Conservation (phyloP, 2,113 vertebrate species). For the Crotalus viridis region DNA sequence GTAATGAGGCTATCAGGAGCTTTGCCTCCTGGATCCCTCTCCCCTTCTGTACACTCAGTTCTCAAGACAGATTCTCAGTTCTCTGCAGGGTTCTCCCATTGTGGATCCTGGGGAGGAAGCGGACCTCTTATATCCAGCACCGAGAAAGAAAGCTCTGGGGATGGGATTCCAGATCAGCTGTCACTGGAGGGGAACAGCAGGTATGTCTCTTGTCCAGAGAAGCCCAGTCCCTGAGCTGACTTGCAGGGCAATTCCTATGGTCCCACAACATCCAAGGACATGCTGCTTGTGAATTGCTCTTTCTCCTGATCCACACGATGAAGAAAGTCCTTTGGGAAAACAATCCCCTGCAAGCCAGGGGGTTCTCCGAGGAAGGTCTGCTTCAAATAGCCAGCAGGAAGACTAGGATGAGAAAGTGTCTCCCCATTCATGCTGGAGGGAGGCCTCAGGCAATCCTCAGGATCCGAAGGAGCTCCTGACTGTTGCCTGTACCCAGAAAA, state of each 20-base stretch:
- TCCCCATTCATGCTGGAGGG: rapidly evolving
- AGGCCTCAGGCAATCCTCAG: not conserved
- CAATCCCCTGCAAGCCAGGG: not conserved
- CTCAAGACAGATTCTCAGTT: not conserved
- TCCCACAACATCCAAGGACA: not conserved
- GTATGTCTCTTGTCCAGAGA: not conserved
- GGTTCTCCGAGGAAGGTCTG: slow-evolving; percentile 31
- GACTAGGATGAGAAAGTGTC: not conserved
- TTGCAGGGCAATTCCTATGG: not conserved
- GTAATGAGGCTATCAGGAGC: not conserved
- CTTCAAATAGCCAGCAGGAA: slow-evolving; percentile 67
- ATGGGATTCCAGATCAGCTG: rapidly evolving
- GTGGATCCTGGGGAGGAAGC: slow-evolving; percentile 23
- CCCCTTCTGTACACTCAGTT: not conserved
- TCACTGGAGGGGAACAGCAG: not conserved
- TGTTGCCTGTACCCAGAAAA: slow-evolving; percentile 70
- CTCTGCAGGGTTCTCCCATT: not conserved
- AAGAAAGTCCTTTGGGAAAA: rapidly evolving
- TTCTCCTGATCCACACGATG: not conserved
- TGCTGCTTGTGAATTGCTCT: rapidly evolving
- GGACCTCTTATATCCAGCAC: not conserved
- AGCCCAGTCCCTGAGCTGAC: not conserved
- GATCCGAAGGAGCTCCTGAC: slow-evolving; percentile 18
- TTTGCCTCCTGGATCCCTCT: not conserved
- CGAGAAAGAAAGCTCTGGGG: not conserved